Conservation (phyloP, 2,113 vertebrate genomes). For the Petroica traversi region DNA sequence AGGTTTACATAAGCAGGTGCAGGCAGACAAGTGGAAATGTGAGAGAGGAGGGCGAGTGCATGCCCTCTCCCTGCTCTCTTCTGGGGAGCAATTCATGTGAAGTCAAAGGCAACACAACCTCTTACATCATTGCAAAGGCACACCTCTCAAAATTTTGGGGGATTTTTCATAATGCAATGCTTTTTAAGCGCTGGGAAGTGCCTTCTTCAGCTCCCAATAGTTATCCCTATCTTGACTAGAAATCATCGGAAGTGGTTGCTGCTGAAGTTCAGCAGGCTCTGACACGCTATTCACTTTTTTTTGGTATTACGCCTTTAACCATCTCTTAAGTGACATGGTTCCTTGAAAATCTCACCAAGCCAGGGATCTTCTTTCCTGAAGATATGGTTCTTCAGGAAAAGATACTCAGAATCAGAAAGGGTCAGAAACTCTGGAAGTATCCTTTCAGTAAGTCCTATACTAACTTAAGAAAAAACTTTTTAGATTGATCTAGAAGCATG, state of each 20-base stretch:
- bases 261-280: background rate
- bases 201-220: background rate
- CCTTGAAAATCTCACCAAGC: background rate
- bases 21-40: slow-evolving; percentile 29
- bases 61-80: background rate
- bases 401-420: background rate
- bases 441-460: background rate
- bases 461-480: background rate
- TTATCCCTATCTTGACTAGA: background rate
- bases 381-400: background rate
- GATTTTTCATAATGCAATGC: background rate
- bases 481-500: background rate
- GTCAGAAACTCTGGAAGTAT: background rate
- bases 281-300: background rate
- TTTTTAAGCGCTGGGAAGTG: background rate
- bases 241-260: background rate
- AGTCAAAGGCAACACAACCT: background rate
- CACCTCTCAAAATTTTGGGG: background rate
- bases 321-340: background rate
- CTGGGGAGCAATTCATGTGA: background rate
- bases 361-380: background rate
- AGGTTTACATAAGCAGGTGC: slow-evolving; percentile 52
- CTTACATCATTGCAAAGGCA: background rate
- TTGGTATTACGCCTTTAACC: background rate
- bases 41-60: background rate